Evolutionary conservation across 1,140 invertebrate species (phyloP).

Genomic region (Drosophila watanabei): DNA sequence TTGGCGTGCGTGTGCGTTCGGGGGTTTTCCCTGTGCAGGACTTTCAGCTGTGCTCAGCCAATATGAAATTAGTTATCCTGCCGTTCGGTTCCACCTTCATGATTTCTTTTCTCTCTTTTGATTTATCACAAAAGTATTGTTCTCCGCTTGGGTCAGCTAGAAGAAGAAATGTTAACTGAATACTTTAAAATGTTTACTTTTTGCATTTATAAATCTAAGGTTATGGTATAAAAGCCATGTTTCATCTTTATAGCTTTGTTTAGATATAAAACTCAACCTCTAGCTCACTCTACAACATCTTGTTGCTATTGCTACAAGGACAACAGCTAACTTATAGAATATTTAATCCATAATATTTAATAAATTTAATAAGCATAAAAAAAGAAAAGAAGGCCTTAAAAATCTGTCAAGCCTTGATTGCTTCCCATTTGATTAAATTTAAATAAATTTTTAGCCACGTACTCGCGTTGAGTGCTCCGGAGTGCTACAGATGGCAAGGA

Average conservation of each 20-base stretch:
- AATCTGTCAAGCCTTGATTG: slow-evolving; percentile 27
- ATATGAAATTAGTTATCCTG: slow-evolving; percentile 78
- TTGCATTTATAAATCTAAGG: not conserved
- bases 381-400: not conserved
- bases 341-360: not conserved
- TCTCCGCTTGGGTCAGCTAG: slow-evolving; percentile 1
- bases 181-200: not conserved
- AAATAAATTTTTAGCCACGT: slow-evolving; percentile 12
- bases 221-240: not conserved
- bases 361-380: not conserved
- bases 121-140: slow-evolving; percentile 41
- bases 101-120: slow-evolving; percentile 26
- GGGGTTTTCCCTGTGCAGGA: not conserved
- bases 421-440: slow-evolving; percentile 26
- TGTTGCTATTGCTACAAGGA: no score
- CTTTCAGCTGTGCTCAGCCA: slow-evolving; percentile 60
- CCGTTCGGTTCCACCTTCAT: slow-evolving; percentile 19
- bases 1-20: slow-evolving; percentile 53
- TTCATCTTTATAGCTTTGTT: no score
- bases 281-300: no score
- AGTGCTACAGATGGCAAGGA: not conserved
- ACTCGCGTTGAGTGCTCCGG: slow-evolving; percentile 4
- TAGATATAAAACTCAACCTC: not conserved
- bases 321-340: no score
- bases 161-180: no score